Percentiles rank a stretch among this genome's conserved stretches.
phyloP scores from a whole-genome alignment of 2,888 invertebrate genomes.

The Andrena bicolor region DNA sequence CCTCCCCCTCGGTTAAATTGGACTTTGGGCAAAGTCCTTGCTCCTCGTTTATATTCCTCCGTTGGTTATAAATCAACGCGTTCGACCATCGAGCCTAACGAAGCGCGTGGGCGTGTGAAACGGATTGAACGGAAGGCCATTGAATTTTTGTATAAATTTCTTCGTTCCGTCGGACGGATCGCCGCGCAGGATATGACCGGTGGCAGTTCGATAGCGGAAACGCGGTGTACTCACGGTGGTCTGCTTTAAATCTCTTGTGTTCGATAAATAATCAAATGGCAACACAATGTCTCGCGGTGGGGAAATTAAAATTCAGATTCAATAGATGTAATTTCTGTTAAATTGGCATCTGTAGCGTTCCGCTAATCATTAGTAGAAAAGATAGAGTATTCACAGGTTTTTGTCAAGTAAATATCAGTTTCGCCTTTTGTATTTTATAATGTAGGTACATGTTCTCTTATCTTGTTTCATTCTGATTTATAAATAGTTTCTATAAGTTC shows the following conservation, averaged over 20 bases:
- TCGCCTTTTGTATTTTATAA: too few species aligned
- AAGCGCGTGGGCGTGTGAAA: slow-evolving; percentile 65
- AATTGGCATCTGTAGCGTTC: too few species aligned
- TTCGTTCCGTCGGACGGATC: slow-evolving; percentile 24
- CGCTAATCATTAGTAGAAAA: too few species aligned
- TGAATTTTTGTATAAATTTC: slow-evolving; percentile 63
- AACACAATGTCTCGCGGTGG: too few species aligned
- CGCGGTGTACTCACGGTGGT: slow-evolving; percentile 40
- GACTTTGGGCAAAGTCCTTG: slow-evolving; percentile 72
- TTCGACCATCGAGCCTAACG: slow-evolving; percentile 52
- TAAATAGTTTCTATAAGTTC: too few species aligned
- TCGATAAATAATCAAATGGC: too few species aligned
- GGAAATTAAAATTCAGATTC: too few species aligned
- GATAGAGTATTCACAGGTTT: too few species aligned
- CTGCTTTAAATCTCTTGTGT: neutral
- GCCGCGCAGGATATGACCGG: slow-evolving; percentile 47
- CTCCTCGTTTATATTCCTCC: slow-evolving; percentile 55
- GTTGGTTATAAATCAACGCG: slow-evolving; percentile 70
- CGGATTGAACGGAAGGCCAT: slow-evolving; percentile 66
- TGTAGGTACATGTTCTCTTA: too few species aligned
- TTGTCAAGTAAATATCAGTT: too few species aligned
- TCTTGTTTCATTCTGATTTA: too few species aligned
- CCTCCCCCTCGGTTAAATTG: slow-evolving; percentile 74
- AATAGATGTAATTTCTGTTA: too few species aligned
- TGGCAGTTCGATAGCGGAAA: slow-evolving; percentile 39